Evolutionary conservation across 1,140 invertebrate species (phyloP).

Genomic region (Cecropterus lyciades): DNA sequence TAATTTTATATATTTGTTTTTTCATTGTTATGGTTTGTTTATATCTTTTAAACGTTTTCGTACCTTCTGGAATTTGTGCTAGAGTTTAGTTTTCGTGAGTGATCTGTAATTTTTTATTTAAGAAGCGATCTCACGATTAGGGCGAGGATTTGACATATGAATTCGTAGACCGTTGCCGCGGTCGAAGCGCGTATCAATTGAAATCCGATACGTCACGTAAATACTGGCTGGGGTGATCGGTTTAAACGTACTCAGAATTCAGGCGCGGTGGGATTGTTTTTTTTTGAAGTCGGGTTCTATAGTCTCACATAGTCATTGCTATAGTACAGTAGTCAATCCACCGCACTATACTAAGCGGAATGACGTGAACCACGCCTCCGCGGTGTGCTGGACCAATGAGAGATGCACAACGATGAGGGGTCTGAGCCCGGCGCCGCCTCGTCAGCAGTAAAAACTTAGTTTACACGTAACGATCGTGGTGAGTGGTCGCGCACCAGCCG

Average conservation of each 20-base stretch:
- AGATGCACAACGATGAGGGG: constrained; percentile 15
- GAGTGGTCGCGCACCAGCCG: constrained; percentile 42
- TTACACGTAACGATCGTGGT: constrained; percentile 42
- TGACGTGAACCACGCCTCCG: constrained; percentile 26
- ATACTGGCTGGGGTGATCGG: constrained; percentile 43
- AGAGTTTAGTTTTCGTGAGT: too few relatives aligned
- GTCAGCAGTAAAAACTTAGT: constrained; percentile 54
- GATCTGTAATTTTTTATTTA: too few relatives aligned
- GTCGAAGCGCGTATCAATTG: constrained; percentile 51
- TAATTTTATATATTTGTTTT: too few relatives aligned
- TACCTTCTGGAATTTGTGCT: too few relatives aligned
- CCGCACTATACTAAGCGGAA: constrained; percentile 9
- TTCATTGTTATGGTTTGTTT: too few relatives aligned
- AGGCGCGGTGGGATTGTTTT: constrained; percentile 46
- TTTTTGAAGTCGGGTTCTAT: constrained; percentile 27
- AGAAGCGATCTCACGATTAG: neutral
- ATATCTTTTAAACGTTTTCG: too few relatives aligned
- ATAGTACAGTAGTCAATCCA: constrained; percentile 28
- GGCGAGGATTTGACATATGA: neutral
- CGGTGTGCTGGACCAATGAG: neutral
- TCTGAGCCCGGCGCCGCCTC: constrained; percentile 52
- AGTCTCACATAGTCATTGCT: constrained; percentile 40
- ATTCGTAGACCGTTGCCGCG: neutral
- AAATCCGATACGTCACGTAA: constrained; percentile 49
- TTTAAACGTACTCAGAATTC: constrained; percentile 52